Evolutionary conservation across 2,888 invertebrate genomes (phyloP).

Genomic region (Rotaria macrura): DNA sequence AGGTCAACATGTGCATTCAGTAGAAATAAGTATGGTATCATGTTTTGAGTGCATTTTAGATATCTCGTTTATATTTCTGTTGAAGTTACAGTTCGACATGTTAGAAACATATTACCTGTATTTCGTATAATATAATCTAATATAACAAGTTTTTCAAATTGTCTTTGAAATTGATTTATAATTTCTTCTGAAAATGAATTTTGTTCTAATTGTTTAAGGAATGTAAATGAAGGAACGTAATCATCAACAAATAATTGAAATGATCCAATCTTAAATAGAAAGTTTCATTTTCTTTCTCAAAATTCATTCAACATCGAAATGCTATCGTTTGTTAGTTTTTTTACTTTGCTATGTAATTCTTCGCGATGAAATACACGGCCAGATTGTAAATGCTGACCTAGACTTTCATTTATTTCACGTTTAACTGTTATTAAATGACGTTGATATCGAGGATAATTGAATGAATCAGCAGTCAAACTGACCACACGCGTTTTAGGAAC

Average conservation of each 20-base stretch:
- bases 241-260: slow-evolving; percentile 94
- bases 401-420: slow-evolving; percentile 35
- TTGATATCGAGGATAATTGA: slow-evolving; percentile 92
- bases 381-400: not conserved
- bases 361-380: slow-evolving; percentile 79
- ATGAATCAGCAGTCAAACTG: slow-evolving; percentile 87
- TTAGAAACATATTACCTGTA: slow-evolving; percentile 55
- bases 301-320: not conserved
- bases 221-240: slow-evolving; percentile 91
- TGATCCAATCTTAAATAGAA: slow-evolving; percentile 67
- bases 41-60: no score
- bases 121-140: slow-evolving; percentile 97
- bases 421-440: slow-evolving; percentile 87
- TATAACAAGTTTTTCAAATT: slow-evolving; percentile 90
- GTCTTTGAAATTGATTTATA: slow-evolving; percentile 71
- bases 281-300: not conserved
- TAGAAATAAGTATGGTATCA: no score
- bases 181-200: slow-evolving; percentile 66
- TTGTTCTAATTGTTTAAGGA: slow-evolving; percentile 80
- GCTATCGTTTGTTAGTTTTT: no score
- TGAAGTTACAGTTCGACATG: no score
- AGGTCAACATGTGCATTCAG: no score
- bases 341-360: slow-evolving; percentile 86
- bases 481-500: slow-evolving; percentile 94
- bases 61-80: no score